Evolutionary conservation across 1,140 invertebrate genomes (phyloP).

Genomic region (Drosophila repletoides): DNA sequence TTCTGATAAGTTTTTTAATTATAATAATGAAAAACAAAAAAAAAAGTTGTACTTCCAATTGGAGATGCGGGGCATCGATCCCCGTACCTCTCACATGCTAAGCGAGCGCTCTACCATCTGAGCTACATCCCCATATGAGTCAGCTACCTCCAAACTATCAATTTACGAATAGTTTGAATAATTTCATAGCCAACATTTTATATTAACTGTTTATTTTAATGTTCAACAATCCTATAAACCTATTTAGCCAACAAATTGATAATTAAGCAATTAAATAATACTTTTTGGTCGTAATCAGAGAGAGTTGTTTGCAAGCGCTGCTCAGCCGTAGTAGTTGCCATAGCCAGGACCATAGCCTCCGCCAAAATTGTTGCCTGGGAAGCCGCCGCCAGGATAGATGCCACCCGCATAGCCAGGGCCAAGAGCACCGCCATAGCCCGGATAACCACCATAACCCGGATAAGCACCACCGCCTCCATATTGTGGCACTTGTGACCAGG

Average conservation of each 20-base stretch:
- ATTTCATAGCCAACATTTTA: too few species aligned
- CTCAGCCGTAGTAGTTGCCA: constrained; percentile 28
- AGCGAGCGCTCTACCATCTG: constrained; percentile 93
- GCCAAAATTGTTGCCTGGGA: constrained; percentile 21
- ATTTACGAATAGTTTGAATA: not conserved
- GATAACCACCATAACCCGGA: constrained; percentile 18
- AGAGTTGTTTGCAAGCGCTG: not conserved
- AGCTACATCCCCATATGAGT: constrained; percentile 82
- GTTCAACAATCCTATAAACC: constrained; percentile 27
- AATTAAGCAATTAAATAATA: constrained; percentile 29
- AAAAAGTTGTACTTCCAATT: not conserved
- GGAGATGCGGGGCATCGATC: constrained; percentile 87
- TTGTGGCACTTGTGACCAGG: constrained; percentile 15
- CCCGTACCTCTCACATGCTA: constrained; percentile 92
- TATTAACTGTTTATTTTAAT: constrained; percentile 10
- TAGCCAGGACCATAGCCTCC: constrained; percentile 45
- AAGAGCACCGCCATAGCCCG: constrained; percentile 21
- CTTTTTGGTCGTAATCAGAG: too few species aligned
- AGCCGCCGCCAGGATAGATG: constrained; percentile 28
- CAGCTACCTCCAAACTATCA: not conserved
- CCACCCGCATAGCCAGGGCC: constrained; percentile 33
- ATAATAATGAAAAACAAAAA: not conserved
- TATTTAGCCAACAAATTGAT: constrained; percentile 18
- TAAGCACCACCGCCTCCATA: constrained; percentile 26
- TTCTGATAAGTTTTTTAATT: too few species aligned